Base-by-base conservation (phyloP, 2,113 vertebrate species). In the Anas platyrhynchos region DNA sequence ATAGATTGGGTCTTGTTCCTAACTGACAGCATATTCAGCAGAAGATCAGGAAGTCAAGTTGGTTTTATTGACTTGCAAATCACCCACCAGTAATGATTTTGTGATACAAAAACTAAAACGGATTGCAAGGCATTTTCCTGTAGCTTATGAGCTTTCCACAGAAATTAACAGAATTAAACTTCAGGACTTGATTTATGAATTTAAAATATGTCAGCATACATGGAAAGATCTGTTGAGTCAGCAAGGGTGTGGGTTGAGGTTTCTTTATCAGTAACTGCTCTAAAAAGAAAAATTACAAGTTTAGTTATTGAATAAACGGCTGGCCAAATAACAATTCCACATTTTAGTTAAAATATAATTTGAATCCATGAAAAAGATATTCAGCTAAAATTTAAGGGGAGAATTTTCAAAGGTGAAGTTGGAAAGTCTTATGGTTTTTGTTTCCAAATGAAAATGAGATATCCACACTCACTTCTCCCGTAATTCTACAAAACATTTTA, bases 31-130 rank as follows among this genome's bases (percentile, higher is more conserved):
- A 84, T 38, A 88, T 78, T 75, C 88, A 86, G 76, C 76, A 92
- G 46, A 75, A 38, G 32, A 86, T 80, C 20, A 3, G 32, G 69
- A 95, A 89, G 56, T 48, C 61, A 88, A 32, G 29, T 32, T 75
- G 25, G 22, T 71, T 90, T 92, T 88, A 93, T 89, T 79, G 94
- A 75, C 43, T 91, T 86, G 69, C 48, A 90, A 94, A 91, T 94
- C 62, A 95, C 36, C 38, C 48, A 48, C 26, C 34, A 61, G 52
- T 69, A 75, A 89, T 0, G 54, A 93, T 82, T 93, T 86, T 87
- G 38, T 68, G 84, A 79, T 79, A 93, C 32, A 84, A 82, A 94
- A 82, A 7, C 26, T 76, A 72, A 93, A 89, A 58, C 26, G 85
- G 62, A 86, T 75, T 56, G 7, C 74, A 96, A 36, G 22, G 58